Conservation (phyloP, 1,140 invertebrate species). For the Chironomus striatipennis region DNA sequence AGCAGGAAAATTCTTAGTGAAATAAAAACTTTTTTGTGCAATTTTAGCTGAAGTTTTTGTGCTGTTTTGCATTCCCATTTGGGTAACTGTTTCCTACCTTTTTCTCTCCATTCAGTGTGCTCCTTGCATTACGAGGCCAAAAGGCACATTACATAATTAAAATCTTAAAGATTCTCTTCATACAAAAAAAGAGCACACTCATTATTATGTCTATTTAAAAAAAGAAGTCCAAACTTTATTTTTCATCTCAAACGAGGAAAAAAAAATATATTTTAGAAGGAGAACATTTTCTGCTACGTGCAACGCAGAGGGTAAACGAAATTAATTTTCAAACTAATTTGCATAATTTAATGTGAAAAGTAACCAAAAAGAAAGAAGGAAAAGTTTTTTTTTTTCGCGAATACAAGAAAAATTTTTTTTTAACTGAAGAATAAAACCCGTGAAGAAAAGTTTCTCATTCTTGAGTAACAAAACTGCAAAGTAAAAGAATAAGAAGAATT, state of each 20-base stretch:
- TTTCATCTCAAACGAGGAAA: not conserved
- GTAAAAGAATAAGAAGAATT: too few species aligned
- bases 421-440: not conserved
- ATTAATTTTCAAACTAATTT: conserved; percentile 24
- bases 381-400: not conserved
- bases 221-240: not conserved
- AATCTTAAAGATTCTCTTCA: conserved; percentile 17
- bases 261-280: too few species aligned
- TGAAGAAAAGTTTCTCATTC: not conserved
- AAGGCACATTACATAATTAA: conserved; percentile 18
- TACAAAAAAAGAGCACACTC: not conserved
- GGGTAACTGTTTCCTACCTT: not conserved
- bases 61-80: not conserved
- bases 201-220: not conserved
- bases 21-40: not conserved
- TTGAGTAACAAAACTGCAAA: not conserved
- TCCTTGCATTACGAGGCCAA: not conserved
- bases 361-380: not conserved
- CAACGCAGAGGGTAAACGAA: conserved; percentile 16
- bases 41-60: too few species aligned
- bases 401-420: not conserved
- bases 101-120: too few species aligned
- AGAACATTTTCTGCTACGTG: not conserved
- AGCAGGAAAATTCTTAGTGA: not conserved
- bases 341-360: conserved; percentile 23